Evolutionary conservation across 2,797 vertebrate species (phyloP), one percentile per base, ranked within the genome.

Genomic region (Sebastes goodei): DNA sequence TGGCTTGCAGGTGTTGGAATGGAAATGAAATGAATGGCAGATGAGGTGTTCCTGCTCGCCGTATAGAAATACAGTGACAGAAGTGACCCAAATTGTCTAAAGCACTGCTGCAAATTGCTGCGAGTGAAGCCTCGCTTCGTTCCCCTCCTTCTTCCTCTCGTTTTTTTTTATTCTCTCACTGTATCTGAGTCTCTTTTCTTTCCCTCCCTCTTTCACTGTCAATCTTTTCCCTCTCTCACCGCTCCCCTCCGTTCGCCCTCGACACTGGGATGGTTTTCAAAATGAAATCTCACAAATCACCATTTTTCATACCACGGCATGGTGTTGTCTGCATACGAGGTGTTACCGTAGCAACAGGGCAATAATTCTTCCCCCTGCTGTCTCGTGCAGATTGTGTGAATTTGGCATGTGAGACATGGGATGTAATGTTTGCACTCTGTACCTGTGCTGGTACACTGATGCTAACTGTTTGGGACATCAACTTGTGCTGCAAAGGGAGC

Each of bases 281-380:
- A 87, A 90, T 89, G 75, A 92, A 93, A 92, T 93, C 88, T 85
- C 77, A 84, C 87, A 92, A 90, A 92, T 93, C 89, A 86, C 72
- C 75, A 73, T 88, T 91, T 88, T 80, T 88, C 79, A 85, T 80
- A 71, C 84, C 76, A 6, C 68, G 17, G 75, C 84, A 71, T 83
- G 81, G 79, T 85, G 78, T 89, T 88, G 92, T 90, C 89, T 87
- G 88, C 90, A 85, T 93, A 74, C 66, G 38, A 80, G 74, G 88
- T 76, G 94, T 95, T 94, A 87, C 93, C 92, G 86, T 95, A 87
- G 93, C 91, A 94, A 95, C 94, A 76, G 81, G 71, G 89, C 79
- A 85, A 92, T 93, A 92, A 89, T 88, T 92, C 90, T 84, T 83
- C 81, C 81, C 78, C 85, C 79, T 64, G 86, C 89, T 94, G 89